Base-by-base conservation (phyloP, 2,888 invertebrate genomes). In the Lypha dubia region DNA sequence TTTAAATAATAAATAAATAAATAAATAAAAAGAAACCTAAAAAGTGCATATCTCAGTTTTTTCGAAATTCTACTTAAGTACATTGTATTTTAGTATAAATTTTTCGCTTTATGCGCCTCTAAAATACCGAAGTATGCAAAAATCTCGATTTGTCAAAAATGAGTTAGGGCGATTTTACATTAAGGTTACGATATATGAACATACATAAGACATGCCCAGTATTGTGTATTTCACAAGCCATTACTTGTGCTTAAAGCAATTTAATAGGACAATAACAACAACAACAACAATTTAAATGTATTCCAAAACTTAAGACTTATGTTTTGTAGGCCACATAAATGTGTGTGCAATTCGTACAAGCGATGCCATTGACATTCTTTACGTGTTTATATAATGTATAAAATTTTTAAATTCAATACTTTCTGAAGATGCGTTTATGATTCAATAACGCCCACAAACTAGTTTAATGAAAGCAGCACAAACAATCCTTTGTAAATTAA, bases 381-480 rank as follows among this genome's bases (percentile, higher is more conserved):
- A 41, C 15, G 24, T 67, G 58, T 79, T 73, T 79, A 79, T 70
- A 62, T 70, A 70, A 67, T 70, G 15, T 58, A 28, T 28, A 73
- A 79, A 71, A 20, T 49, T 63, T 63, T 7, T 49, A 73, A 71
- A 79, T 28, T 22, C 20, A 73, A 65, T 51, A 79, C 58, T 53
- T 71, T 63, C 32, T 24, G 35, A 20, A 13, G 17, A 67, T 51
- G 38, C 0, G 3, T 70, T 62, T 62, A 49, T 81, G 70, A 81
- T 53, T 75, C 53, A 81, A 53, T 68, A 60, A 65, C 56, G 38
- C 62, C 44, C 46, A 75, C 44, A 5, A 53, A 75, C 68, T 63
- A 62, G 68, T 75, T 75, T 70, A 75, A 75, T 63, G 74, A 70
- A 75, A 75, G 68, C 62, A 28, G 46, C 20, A 35, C 15, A 53